Evolutionary conservation across 2,797 vertebrate genomes (phyloP), one percentile per base, ranked within the genome.

Genomic region (Sebastes vulpes): DNA sequence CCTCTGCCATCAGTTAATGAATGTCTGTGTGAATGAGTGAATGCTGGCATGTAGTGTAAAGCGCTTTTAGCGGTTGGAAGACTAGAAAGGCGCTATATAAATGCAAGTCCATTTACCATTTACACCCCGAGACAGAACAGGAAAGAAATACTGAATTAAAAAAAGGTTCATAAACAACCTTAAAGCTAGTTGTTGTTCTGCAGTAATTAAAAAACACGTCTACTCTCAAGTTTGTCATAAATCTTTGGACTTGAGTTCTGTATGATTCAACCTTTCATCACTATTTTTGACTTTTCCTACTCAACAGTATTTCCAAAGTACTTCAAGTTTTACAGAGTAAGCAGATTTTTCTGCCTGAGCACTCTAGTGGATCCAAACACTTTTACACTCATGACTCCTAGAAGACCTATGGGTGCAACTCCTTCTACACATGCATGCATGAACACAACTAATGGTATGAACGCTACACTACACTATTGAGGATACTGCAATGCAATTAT

Each of bases 321-420:
- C 58, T 79, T 79, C 14, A 10, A 23, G 76, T 89, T 87, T 81
- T 60, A 69, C 53, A 42, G 65, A 5, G 52, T 88, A 86, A 87
- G 85, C 86, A 80, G 38, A 84, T 38, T 38, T 53, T 53, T 3
- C 57, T 61, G 54, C 66, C 32, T 18, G 25, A 72, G 66, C 21
- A 42, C 72, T 85, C 53, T 38, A 35, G 67, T 31, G 65, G 63
- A 82, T 81, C 48, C 59, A 58, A 85, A 82, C 73, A 81, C 59
- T 86, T 90, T 75, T 72, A 73, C 77, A 64, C 72, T 85, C 81
- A 58, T 66, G 81, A 64, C 80, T 90, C 60, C 65, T 66, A 52
- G 83, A 89, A 85, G 68, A 87, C 86, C 72, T 84, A 18, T 64
- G 74, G 73, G 54, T 81, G 75, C 72, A 89, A 65, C 74, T 84